Conservation (phyloP, 2,113 vertebrate genomes). For the Coracopsis vasa region DNA sequence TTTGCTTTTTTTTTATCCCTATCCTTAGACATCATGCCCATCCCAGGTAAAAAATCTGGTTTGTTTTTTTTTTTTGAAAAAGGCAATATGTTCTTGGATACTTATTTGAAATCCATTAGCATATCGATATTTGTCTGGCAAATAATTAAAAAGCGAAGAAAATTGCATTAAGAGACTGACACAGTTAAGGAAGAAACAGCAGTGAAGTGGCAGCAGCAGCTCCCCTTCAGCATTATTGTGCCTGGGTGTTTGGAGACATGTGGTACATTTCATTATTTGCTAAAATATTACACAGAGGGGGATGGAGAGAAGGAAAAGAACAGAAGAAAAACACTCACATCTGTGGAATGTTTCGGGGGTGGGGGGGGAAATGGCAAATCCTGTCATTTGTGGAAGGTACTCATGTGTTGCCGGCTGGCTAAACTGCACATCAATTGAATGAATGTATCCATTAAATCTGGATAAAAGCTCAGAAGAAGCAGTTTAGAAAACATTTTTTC, state of each 20-base stretch:
- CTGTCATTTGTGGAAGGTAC: conserved; percentile 41
- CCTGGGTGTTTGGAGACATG: neutral
- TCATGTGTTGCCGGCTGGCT: conserved; percentile 35
- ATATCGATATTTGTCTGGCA: neutral
- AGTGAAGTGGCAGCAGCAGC: neutral
- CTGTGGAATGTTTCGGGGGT: conserved; percentile 33
- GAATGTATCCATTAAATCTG: conserved; percentile 45
- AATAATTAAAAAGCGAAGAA: neutral
- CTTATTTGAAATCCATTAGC: neutral
- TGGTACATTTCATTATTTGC: neutral
- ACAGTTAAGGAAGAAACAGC: neutral
- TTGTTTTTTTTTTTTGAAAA: neutral
- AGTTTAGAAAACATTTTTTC: conserved; percentile 47
- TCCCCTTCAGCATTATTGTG: neutral
- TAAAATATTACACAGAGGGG: conserved; percentile 34
- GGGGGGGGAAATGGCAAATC: conserved; percentile 34
- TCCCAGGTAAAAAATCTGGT: neutral
- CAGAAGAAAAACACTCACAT: conserved; percentile 9
- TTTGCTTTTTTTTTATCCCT: neutral
- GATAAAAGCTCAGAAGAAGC: conserved; percentile 44
- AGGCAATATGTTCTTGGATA: neutral
- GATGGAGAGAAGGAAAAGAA: neutral
- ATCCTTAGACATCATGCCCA: neutral
- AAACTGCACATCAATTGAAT: conserved; percentile 54
- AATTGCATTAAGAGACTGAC: neutral